A percentile compares a stretch with the other conserved stretches of the same genome.
These are phyloP conservation scores for Acanthoscelides obtectus DNA, from an alignment of 2,888 invertebrate species.

Conservation along the genomic window DNA sequence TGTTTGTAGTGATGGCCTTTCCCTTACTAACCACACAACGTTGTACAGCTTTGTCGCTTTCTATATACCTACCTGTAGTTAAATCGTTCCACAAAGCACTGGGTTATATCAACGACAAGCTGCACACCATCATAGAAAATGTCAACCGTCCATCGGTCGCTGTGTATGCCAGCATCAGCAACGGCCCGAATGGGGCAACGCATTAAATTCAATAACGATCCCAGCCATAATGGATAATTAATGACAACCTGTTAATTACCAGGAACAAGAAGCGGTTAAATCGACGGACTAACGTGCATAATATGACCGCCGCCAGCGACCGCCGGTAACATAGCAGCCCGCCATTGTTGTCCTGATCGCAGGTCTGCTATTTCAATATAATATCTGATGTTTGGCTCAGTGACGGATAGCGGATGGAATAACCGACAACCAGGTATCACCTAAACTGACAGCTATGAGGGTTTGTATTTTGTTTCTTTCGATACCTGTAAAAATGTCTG, in stretches of 20 bases:
- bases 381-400: neutral
- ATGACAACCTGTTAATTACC: neutral
- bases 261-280: neutral
- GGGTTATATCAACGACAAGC: neutral
- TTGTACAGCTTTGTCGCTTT: neutral
- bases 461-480: no score
- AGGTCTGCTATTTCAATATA: neutral
- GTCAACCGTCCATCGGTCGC: neutral
- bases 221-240: neutral
- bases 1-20: no score
- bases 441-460: neutral
- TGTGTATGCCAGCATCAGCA: neutral
- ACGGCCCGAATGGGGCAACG: neutral
- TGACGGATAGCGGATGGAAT: neutral
- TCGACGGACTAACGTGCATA: neutral
- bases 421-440: neutral
- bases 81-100: neutral
- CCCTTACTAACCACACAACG: neutral
- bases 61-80: neutral
- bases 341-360: neutral
- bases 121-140: neutral
- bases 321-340: neutral
- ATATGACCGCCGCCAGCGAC: neutral
- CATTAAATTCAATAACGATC: neutral
- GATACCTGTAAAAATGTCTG: no score